Evolutionary conservation across 1,140 invertebrate species (phyloP).

Genomic region (Lasioglossum baleicum): DNA sequence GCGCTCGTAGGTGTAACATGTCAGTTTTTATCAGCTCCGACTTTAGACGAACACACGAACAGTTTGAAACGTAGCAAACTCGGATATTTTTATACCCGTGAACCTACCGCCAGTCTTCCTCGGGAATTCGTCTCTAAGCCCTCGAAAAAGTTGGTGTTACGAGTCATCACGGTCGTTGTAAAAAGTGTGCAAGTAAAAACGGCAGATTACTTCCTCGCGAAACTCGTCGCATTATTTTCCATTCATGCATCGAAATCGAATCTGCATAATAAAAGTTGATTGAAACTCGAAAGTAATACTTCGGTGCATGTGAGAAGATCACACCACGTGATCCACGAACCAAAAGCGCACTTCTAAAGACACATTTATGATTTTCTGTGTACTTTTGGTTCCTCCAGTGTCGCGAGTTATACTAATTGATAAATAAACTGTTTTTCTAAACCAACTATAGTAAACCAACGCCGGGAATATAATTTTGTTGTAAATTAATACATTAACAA

Average conservation of each 20-base stretch:
- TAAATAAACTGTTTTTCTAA: neutral
- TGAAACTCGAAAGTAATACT: neutral
- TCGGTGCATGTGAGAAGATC: neutral
- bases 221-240: neutral
- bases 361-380: neutral
- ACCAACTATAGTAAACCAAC: neutral
- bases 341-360: neutral
- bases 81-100: slow-evolving; percentile 13
- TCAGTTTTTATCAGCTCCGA: slow-evolving; percentile 16
- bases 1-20: slow-evolving; percentile 28
- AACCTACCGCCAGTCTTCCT: neutral
- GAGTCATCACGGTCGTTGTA: neutral
- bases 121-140: neutral
- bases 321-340: neutral
- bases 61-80: slow-evolving; percentile 22
- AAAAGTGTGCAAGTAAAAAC: slow-evolving; percentile 2
- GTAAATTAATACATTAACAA: too few relatives aligned
- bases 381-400: neutral
- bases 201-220: neutral
- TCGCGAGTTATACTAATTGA: neutral
- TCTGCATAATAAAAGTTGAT: neutral
- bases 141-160: neutral
- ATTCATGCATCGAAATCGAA: neutral
- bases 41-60: slow-evolving; percentile 5
- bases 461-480: neutral